Evolutionary conservation across 2,113 vertebrate genomes (phyloP).

Genomic region (Gavialis gangeticus): DNA sequence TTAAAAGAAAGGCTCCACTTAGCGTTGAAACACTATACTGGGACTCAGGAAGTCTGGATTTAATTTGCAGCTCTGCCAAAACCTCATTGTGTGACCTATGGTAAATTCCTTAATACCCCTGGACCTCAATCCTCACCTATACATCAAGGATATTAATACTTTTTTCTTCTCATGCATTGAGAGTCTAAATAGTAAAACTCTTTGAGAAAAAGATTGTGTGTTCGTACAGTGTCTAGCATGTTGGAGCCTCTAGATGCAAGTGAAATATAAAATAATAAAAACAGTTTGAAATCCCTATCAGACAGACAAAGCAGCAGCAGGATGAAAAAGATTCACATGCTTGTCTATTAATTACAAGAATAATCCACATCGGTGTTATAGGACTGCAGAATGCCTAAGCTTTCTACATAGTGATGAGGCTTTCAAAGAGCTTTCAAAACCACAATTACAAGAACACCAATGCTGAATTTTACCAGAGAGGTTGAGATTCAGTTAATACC

Average conservation of each 20-base stretch:
- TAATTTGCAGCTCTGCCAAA: not conserved
- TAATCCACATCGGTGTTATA: not conserved
- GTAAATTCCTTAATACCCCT: not conserved
- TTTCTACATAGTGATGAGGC: accelerated
- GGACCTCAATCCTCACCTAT: not conserved
- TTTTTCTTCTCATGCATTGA: not conserved
- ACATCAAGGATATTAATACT: not conserved
- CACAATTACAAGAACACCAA: accelerated
- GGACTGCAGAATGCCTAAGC: not conserved
- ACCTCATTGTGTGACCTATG: not conserved
- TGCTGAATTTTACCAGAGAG: accelerated
- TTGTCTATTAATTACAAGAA: not conserved
- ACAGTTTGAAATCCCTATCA: not conserved
- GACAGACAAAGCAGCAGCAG: not conserved
- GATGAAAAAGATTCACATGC: not conserved
- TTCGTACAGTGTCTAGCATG: not conserved
- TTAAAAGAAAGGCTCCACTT: not conserved
- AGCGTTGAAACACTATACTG: too few relatives aligned
- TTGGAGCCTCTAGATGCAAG: not conserved
- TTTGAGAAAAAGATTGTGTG: not conserved
- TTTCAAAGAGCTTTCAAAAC: not conserved
- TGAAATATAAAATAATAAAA: not conserved
- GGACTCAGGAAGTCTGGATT: not conserved
- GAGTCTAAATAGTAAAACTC: not conserved
- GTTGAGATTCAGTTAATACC: accelerated